Evolutionary conservation across 1,140 invertebrate genomes (phyloP).

Genomic region (Drosophila ogumai): DNA sequence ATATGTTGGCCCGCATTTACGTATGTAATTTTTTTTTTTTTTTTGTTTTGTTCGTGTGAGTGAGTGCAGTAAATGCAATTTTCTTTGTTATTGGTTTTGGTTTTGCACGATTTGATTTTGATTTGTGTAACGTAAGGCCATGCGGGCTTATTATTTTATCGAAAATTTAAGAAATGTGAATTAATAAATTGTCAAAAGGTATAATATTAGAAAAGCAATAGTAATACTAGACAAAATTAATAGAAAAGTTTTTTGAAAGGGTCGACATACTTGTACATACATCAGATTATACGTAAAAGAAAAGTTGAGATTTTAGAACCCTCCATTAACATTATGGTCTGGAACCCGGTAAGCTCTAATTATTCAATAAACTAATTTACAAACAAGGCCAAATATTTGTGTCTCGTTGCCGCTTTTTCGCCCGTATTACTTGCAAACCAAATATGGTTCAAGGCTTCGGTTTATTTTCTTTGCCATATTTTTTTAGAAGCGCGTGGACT

Average conservation of each 20-base stretch:
- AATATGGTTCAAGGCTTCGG: slow-evolving; percentile 50
- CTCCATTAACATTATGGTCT: neutral
- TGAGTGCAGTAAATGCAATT: slow-evolving; percentile 44
- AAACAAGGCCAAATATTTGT: slow-evolving; percentile 10
- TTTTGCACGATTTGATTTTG: slow-evolving; percentile 65
- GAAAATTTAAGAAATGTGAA: neutral
- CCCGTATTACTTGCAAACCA: neutral
- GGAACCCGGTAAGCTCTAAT: neutral
- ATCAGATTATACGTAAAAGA: neutral
- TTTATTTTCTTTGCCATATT: slow-evolving; percentile 30
- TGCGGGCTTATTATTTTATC: slow-evolving; percentile 2
- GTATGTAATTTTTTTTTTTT: slow-evolving; percentile 3
- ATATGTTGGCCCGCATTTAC: slow-evolving; percentile 24
- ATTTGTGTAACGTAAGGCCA: slow-evolving; percentile 43
- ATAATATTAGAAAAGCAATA: too few relatives aligned
- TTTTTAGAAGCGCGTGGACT: slow-evolving; percentile 24
- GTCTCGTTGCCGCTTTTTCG: neutral
- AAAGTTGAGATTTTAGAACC: neutral
- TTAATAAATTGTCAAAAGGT: too few relatives aligned
- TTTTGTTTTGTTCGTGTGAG: neutral
- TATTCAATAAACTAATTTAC: slow-evolving; percentile 7
- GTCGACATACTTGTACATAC: too few relatives aligned
- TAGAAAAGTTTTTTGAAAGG: too few relatives aligned
- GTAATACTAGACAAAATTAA: too few relatives aligned
- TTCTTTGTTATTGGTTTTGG: slow-evolving; percentile 53